A percentile compares a stretch with the other conserved stretches of the same genome.
Conservation (phyloP, 2,113 vertebrate genomes). For the Morone saxatilis region DNA sequence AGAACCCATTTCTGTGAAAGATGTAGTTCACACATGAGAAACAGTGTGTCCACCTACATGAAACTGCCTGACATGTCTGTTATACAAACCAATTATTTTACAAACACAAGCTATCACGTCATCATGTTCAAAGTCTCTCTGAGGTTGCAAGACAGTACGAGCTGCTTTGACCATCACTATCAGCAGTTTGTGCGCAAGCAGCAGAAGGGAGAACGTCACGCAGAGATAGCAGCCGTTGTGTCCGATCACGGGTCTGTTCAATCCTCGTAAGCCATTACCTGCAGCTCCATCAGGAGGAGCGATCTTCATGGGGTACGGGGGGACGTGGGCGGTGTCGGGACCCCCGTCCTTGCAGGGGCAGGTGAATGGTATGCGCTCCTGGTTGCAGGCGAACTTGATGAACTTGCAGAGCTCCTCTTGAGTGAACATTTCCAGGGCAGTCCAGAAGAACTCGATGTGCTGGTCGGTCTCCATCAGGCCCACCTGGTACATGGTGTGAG, state of each 20-base stretch:
- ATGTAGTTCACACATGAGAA: neutral
- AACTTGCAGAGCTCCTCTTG: conserved; percentile 99
- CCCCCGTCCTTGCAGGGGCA: conserved; percentile 98
- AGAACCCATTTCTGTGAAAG: neutral
- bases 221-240: neutral
- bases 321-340: conserved; percentile 95
- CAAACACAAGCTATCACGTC: neutral
- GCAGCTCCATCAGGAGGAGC: conserved; percentile 94
- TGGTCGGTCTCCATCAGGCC: conserved; percentile 98
- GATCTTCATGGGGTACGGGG: conserved; percentile 99
- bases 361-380: conserved; percentile 97
- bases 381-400: conserved; percentile 99
- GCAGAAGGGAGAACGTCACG: neutral
- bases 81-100: neutral
- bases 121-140: conserved; percentile 44
- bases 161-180: conserved; percentile 18
- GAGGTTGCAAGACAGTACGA: conserved; percentile 8
- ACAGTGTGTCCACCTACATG: neutral
- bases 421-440: conserved; percentile 93
- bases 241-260: neutral
- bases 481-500: conserved; percentile 99
- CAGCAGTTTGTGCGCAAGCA: conserved; percentile 17
- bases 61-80: neutral
- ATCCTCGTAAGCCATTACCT: conserved; percentile 82
- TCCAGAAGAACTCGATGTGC: conserved; percentile 99